phyloP scores from a whole-genome alignment of 2,797 vertebrate genomes.

The Sebastes kiyomatsui region DNA sequence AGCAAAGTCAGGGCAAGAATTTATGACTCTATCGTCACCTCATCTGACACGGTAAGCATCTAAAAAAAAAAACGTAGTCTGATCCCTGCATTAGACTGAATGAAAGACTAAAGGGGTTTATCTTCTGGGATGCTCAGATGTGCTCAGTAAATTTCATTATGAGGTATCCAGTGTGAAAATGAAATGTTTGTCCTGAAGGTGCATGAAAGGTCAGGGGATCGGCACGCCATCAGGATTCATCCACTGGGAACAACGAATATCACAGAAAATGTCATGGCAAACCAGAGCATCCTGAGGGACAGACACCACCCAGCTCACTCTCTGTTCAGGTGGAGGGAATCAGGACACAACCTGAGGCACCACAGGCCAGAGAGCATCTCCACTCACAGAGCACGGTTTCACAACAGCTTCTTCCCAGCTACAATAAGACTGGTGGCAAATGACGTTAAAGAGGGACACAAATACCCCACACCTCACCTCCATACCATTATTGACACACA shows the following conservation, averaged over 20 bases:
- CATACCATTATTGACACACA: too few species aligned
- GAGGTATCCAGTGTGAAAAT: neutral
- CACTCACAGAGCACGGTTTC: too few species aligned
- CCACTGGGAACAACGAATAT: neutral
- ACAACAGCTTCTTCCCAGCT: too few species aligned
- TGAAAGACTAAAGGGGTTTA: neutral
- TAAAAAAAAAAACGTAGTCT: neutral
- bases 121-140: neutral
- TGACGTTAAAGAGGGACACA: too few species aligned
- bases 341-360: too few species aligned
- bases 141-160: neutral
- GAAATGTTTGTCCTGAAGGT: neutral
- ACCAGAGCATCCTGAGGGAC: neutral
- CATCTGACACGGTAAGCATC: neutral
- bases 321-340: too few species aligned
- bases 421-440: too few species aligned
- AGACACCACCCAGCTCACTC: too few species aligned
- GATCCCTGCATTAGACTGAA: neutral
- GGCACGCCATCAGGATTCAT: neutral
- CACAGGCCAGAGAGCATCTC: too few species aligned
- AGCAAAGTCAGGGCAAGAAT: neutral
- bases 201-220: neutral
- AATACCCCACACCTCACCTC: too few species aligned
- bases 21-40: neutral
- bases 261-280: neutral